Conservation (phyloP, 2,888 invertebrate species). For the Ochropleura plecta region DNA sequence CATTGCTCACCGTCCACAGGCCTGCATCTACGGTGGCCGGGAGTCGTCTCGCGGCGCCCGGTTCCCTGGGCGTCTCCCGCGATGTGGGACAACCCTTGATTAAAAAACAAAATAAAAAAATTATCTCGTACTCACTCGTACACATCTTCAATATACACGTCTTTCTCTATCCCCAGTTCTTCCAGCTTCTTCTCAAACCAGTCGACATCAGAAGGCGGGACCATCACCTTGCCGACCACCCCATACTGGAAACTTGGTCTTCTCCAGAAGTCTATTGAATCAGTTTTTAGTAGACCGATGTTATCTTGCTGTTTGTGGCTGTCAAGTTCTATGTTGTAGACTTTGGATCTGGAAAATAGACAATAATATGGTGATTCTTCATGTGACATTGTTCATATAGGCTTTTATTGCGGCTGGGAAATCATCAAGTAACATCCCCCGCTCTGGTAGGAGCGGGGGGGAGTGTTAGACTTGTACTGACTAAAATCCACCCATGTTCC, state of each 20-base stretch:
- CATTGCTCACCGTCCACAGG: too few species aligned
- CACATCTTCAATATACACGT: conserved; percentile 78
- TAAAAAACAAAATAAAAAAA: neutral
- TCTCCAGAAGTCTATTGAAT: conserved; percentile 78
- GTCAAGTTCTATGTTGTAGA: conserved; percentile 77
- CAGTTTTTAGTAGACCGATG: conserved; percentile 72
- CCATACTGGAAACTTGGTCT: conserved; percentile 76
- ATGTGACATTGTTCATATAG: too few species aligned
- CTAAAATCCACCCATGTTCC: too few species aligned
- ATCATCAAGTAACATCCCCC: too few species aligned
- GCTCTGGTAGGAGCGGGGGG: too few species aligned
- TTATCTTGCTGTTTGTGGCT: conserved; percentile 73
- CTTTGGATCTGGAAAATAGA: conserved; percentile 74
- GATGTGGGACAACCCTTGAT: neutral
- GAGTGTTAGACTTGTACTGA: too few species aligned
- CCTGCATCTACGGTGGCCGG: too few species aligned
- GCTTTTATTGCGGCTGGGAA: too few species aligned
- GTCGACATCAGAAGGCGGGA: conserved; percentile 76
- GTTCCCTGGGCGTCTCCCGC: too few species aligned
- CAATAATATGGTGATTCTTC: neutral
- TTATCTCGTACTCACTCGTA: conserved; percentile 74
- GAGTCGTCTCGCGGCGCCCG: too few species aligned
- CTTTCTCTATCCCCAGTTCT: conserved; percentile 70
- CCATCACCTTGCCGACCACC: conserved; percentile 78
- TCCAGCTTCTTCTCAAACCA: conserved; percentile 80